These are phyloP conservation scores for Cinara cedri DNA, from an alignment of 2,888 invertebrate genomes.

Conservation along the genomic window DNA sequence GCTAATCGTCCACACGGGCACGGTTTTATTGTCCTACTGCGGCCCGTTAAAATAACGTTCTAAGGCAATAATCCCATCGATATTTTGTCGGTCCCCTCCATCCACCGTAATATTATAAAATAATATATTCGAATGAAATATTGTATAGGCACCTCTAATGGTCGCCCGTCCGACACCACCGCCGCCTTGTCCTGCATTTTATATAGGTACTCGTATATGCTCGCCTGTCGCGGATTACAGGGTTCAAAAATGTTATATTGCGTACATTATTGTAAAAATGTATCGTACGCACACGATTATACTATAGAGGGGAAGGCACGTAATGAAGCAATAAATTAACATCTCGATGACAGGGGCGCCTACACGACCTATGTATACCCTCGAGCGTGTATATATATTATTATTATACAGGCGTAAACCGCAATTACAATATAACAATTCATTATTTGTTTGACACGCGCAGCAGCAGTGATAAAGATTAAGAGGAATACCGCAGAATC, in stretches of 20 bases:
- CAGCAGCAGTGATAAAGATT: slow-evolving; percentile 19
- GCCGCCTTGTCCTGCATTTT: neutral
- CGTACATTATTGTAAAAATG: slow-evolving; percentile 41
- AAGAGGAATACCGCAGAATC: slow-evolving; percentile 14
- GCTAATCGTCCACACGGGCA: slow-evolving; percentile 47
- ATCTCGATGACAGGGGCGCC: slow-evolving; percentile 39
- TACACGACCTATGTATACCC: neutral
- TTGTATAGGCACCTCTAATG: neutral
- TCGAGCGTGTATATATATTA: neutral
- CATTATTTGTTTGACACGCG: slow-evolving; percentile 27
- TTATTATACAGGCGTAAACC: slow-evolving; percentile 1
- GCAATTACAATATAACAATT: slow-evolving; percentile 54
- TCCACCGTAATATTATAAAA: too few species aligned
- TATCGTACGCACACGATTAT: slow-evolving; percentile 22
- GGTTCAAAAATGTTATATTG: slow-evolving; percentile 55
- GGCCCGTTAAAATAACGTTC: slow-evolving; percentile 45
- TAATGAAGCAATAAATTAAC: slow-evolving; percentile 56
- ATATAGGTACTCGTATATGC: neutral
- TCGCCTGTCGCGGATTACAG: slow-evolving; percentile 9
- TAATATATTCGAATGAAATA: slow-evolving; percentile 38
- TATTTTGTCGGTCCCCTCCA: slow-evolving; percentile 30
- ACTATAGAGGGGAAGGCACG: slow-evolving; percentile 10
- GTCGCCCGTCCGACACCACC: neutral
- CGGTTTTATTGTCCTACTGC: slow-evolving; percentile 39
- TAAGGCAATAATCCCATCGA: slow-evolving; percentile 51